Conservation (phyloP, 2,888 invertebrate genomes). For the Ophion ventricosus region DNA sequence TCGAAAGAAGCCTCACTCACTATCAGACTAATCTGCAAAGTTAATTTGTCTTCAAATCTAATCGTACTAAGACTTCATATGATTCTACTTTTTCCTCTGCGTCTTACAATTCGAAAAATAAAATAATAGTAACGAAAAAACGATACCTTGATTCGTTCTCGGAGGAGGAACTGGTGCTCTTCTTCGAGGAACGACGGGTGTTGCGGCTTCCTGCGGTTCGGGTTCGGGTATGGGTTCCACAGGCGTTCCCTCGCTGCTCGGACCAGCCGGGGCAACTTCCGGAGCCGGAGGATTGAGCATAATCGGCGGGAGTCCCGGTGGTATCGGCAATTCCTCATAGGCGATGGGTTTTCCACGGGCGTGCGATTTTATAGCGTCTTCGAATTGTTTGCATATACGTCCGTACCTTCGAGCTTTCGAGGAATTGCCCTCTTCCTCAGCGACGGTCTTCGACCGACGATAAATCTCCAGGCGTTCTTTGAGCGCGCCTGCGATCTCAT, state of each 20-base stretch:
- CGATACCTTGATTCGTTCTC: slow-evolving; percentile 61
- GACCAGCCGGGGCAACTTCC: slow-evolving; percentile 69
- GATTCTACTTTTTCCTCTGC: too few species aligned
- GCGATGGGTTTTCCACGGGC: slow-evolving; percentile 90
- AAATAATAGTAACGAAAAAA: neutral
- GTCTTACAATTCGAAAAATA: neutral
- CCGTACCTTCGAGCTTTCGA: slow-evolving; percentile 95
- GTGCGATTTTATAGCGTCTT: slow-evolving; percentile 92
- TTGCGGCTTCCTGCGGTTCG: slow-evolving; percentile 54
- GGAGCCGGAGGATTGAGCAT: slow-evolving; percentile 75
- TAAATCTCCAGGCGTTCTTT: slow-evolving; percentile 93
- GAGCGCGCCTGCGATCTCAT: slow-evolving; percentile 89
- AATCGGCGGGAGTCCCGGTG: slow-evolving; percentile 90
- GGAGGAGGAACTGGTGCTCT: slow-evolving; percentile 76
- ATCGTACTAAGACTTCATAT: too few species aligned
- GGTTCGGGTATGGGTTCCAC: slow-evolving; percentile 63
- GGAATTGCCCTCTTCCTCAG: slow-evolving; percentile 91
- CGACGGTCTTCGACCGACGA: slow-evolving; percentile 89
- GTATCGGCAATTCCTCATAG: slow-evolving; percentile 93
- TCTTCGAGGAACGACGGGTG: slow-evolving; percentile 88
- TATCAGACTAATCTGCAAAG: too few species aligned
- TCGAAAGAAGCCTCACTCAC: too few species aligned
- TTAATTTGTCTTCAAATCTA: too few species aligned
- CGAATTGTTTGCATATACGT: slow-evolving; percentile 96
- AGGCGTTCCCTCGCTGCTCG: slow-evolving; percentile 64